Evolutionary conservation across 37 sponge, comb jelly and placozoan species (phyloP).

Genomic region (Chondrilla cf. caribensis): DNA sequence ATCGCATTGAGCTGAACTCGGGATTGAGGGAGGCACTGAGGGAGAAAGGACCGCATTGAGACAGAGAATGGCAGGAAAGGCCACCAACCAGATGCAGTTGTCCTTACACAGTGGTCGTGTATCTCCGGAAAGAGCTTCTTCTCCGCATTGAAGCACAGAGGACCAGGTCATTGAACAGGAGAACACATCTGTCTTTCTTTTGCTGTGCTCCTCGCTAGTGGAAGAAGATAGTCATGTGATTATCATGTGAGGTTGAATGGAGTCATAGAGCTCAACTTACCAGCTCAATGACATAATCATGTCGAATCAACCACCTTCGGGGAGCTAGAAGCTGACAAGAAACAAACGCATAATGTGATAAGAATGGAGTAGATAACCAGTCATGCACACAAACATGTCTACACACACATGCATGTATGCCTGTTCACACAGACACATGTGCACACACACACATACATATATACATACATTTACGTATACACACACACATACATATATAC

Average conservation of each 20-base stretch:
- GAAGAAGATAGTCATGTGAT: not conserved
- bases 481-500: too few relatives aligned
- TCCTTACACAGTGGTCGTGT: constrained; percentile 12
- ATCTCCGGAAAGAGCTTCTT: constrained; percentile 43
- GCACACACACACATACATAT: too few relatives aligned
- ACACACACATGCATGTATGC: not conserved
- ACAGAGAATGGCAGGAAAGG: too few relatives aligned
- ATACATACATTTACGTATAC: too few relatives aligned
- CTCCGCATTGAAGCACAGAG: constrained; percentile 66
- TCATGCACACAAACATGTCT: not conserved
- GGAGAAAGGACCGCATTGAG: not conserved
- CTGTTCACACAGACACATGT: too few relatives aligned
- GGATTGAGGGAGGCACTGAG: not conserved
- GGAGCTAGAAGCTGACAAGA: constrained; percentile 41
- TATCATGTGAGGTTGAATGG: not conserved
- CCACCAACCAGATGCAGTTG: too few relatives aligned
- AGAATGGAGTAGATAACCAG: not conserved
- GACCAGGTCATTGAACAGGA: constrained; percentile 64
- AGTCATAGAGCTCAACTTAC: constrained; percentile 26
- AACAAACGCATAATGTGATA: not conserved
- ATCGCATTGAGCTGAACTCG: constrained; percentile 32
- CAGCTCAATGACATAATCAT: constrained; percentile 66
- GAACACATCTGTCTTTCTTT: constrained; percentile 64
- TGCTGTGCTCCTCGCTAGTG: constrained; percentile 40
- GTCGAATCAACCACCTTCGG: constrained; percentile 40